Conservation (phyloP, 53 echinoderm and acorn worm species). For the Echinarachnius parma region DNA sequence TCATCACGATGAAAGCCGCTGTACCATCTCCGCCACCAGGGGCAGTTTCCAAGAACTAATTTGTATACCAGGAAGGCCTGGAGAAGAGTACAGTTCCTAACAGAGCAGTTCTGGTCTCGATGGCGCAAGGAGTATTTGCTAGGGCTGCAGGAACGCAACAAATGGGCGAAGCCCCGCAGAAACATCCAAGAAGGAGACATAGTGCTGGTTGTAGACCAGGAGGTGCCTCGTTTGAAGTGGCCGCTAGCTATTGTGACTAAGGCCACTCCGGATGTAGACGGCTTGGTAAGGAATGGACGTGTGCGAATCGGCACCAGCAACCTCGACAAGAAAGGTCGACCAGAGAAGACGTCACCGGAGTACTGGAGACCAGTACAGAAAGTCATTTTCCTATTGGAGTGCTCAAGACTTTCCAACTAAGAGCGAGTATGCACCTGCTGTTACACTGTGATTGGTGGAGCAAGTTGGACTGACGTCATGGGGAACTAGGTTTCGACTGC, state of each 20-base stretch:
- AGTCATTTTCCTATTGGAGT: conserved; percentile 12
- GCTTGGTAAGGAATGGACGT: conserved; percentile 31
- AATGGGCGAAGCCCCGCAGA: conserved; percentile 38
- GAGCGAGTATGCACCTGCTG: too few species aligned
- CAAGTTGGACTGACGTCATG: too few species aligned
- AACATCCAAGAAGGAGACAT: too few species aligned
- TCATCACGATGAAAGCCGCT: conserved; percentile 50
- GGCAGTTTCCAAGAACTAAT: conserved; percentile 21
- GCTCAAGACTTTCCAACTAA: too few species aligned
- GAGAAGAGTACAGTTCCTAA: conserved; percentile 46
- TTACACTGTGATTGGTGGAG: too few species aligned
- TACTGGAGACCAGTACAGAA: conserved; percentile 14
- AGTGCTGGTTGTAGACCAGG: conserved; percentile 42
- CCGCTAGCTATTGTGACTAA: conserved; percentile 38
- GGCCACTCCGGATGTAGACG: conserved; percentile 11
- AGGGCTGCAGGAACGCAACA: conserved; percentile 34
- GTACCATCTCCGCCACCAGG: conserved; percentile 48
- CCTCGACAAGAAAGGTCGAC: conserved; percentile 14
- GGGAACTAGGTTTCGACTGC: too few species aligned
- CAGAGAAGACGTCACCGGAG: conserved; percentile 1
- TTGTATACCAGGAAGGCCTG: conserved; percentile 53
- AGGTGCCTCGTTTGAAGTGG: conserved; percentile 45
- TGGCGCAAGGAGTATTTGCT: conserved; percentile 61
- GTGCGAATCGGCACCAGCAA: conserved; percentile 6
- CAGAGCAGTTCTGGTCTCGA: conserved; percentile 55